Evolutionary conservation across 2,888 invertebrate species (phyloP).

Genomic region (Habroteleia sp.): DNA sequence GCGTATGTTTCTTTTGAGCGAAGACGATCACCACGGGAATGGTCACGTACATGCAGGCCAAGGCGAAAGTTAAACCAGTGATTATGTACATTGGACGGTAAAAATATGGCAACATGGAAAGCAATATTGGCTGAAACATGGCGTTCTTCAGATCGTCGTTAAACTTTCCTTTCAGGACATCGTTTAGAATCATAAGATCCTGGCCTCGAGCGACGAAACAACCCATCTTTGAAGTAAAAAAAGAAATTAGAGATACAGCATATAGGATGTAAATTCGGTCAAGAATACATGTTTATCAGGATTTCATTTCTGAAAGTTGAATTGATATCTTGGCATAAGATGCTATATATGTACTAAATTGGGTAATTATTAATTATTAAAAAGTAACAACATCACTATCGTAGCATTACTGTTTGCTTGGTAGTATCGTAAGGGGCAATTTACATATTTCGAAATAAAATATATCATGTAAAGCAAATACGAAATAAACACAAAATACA

Average conservation of each 20-base stretch:
- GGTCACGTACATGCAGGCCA: neutral
- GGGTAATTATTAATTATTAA: too few species aligned
- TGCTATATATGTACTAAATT: too few species aligned
- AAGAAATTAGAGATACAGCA: neutral
- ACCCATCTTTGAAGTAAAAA: neutral
- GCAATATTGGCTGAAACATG: neutral
- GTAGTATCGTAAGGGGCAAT: too few species aligned
- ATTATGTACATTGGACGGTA: constrained; percentile 6
- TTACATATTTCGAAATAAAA: too few species aligned
- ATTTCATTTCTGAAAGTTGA: too few species aligned
- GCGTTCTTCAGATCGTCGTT: neutral
- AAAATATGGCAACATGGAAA: neutral
- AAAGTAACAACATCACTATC: too few species aligned
- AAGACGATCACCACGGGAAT: neutral
- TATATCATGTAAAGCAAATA: too few species aligned
- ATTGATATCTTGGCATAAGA: too few species aligned
- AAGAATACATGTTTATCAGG: too few species aligned
- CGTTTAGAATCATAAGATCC: neutral
- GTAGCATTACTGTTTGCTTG: too few species aligned
- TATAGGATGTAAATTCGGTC: too few species aligned
- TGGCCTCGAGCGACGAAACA: neutral
- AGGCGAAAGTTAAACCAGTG: neutral
- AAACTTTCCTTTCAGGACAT: neutral
- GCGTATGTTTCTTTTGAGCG: neutral
- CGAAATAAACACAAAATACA: too few species aligned